Evolutionary conservation across 2,113 vertebrate species (phyloP), one percentile per base, ranked within the genome.

Genomic region (Solea senegalensis): DNA sequence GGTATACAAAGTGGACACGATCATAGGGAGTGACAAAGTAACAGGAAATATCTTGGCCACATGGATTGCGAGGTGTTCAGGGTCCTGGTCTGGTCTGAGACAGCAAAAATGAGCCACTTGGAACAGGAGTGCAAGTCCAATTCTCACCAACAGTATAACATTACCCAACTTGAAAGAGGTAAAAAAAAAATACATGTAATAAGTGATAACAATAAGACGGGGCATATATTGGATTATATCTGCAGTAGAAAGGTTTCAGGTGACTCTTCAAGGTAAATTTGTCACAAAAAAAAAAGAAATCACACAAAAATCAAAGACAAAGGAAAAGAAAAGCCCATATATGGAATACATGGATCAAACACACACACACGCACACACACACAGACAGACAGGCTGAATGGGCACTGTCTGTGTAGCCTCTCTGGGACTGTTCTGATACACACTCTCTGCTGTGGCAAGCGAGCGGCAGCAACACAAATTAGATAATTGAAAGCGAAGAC

Each of bases 401-500:
- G 34, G 34, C 34, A 6, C 34, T 6, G 34, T 27, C 5, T 26
- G 4, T 39, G 49, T 7, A 54, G 49, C 58, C 50, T 57, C 43
- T 27, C 0, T 1, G 16, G 14, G 49, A 55, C 55, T 6, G 16
- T 57, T 58, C 14, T 40, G 48, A 54, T 60, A 65, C 54, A 74
- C 34, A 41, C 9, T 52, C 54, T 74, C 55, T 54, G 69, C 59
- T 51, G 41, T 67, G 54, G 67, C 28, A 59, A 58, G 67, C 53
- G 54, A 78, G 67, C 73, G 66, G 80, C 70, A 64, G 80, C 70
- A 61, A 72, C 71, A 79, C 56, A 59, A 85, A 79, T 58, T 59
- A 86, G 82, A 82, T 80, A 82, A 77, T 83, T 60, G 70, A 94
- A 88, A 95, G 89, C 82, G 61, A 79, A 53, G 56, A 90, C 74